Evolutionary conservation across 2,113 vertebrate species (phyloP).

Genomic region (Hystrix cristata): DNA sequence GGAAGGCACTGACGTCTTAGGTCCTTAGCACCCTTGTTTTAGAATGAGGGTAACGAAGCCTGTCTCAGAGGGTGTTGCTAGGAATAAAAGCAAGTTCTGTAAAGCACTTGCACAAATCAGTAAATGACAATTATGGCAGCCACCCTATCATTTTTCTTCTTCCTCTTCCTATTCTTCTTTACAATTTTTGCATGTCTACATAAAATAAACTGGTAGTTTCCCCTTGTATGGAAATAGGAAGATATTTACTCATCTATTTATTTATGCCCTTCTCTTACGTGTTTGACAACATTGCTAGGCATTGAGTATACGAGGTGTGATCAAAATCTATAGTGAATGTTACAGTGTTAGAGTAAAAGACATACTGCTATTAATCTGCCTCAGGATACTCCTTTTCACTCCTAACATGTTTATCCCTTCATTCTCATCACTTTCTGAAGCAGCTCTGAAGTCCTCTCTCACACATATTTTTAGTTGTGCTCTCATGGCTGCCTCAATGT

Average conservation of each 20-base stretch:
- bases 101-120: neutral
- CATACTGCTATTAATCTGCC: neutral
- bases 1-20: neutral
- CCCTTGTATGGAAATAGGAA: neutral
- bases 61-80: too few relatives aligned
- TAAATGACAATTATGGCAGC: neutral
- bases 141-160: neutral
- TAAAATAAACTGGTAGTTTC: neutral
- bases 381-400: neutral
- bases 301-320: neutral
- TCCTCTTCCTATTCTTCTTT: neutral
- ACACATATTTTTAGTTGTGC: neutral
- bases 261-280: neutral
- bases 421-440: neutral
- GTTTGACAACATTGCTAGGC: neutral
- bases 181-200: neutral
- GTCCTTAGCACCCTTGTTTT: neutral
- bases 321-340: neutral
- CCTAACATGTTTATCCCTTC: neutral
- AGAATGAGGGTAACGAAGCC: neutral
- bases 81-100: neutral
- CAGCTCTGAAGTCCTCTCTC: neutral
- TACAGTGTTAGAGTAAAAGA: neutral
- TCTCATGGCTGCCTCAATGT: neutral
- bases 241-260: neutral